These are phyloP conservation scores for Pollenia griseotomentosa DNA, from an alignment of 2,888 invertebrate species.

Conservation along the genomic window DNA sequence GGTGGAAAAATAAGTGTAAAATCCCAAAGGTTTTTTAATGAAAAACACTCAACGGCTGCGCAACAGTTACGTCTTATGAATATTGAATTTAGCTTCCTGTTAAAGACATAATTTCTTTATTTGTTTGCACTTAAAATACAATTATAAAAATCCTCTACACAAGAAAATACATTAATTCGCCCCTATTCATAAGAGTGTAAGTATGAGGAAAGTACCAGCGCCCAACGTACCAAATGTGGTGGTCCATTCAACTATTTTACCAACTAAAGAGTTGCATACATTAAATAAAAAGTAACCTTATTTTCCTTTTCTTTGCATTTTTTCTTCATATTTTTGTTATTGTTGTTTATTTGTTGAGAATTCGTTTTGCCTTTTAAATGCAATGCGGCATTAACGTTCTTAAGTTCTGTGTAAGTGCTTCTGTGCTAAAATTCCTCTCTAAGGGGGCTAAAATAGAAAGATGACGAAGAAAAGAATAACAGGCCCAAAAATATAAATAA, in stretches of 20 bases:
- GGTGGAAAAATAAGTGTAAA: too few species aligned
- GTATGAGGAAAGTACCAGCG: background rate
- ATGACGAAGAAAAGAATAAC: constrained; percentile 31
- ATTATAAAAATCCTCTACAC: background rate
- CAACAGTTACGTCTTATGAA: too few species aligned
- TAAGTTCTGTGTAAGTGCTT: constrained; percentile 50
- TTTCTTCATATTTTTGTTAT: constrained; percentile 1
- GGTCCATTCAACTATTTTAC: constrained; percentile 54
- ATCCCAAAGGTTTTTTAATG: too few species aligned
- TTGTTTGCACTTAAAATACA: background rate
- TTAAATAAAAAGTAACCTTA: constrained; percentile 31
- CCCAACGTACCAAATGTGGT: constrained; percentile 36
- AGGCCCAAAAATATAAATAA: constrained; percentile 38
- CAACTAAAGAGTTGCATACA: constrained; percentile 24
- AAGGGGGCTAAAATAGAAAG: constrained; percentile 28
- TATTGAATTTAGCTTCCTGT: too few species aligned
- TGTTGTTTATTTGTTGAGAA: constrained; percentile 26
- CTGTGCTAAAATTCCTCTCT: constrained; percentile 36
- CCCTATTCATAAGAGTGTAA: background rate
- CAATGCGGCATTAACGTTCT: constrained; percentile 68
- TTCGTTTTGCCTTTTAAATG: constrained; percentile 44
- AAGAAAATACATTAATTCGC: background rate
- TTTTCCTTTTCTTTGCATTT: constrained; percentile 36
- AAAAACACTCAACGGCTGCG: too few species aligned
- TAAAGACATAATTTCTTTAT: background rate